Evolutionary conservation across 2,797 vertebrate species (phyloP).

Genomic region (Benthosema pterotum): DNA sequence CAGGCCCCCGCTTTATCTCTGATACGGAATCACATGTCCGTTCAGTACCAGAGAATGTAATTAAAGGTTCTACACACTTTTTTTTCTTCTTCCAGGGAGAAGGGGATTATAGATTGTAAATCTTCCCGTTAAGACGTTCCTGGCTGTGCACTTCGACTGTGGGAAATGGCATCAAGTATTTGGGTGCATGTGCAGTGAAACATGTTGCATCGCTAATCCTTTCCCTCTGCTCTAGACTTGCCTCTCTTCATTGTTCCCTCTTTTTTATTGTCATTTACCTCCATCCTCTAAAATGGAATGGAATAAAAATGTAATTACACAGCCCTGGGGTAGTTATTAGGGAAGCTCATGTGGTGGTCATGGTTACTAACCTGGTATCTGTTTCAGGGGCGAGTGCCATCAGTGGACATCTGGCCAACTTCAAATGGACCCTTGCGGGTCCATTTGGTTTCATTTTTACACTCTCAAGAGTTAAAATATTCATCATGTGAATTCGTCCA

Average conservation of each 20-base stretch:
- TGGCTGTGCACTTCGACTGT: slow-evolving; percentile 48
- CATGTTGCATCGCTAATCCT: slow-evolving; percentile 28
- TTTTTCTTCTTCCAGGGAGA: slow-evolving; percentile 46
- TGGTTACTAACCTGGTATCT: too few species aligned
- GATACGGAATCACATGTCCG: slow-evolving; percentile 51
- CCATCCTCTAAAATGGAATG: neutral
- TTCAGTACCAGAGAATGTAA: slow-evolving; percentile 51
- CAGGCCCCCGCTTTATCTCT: slow-evolving; percentile 37
- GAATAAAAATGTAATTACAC: too few species aligned
- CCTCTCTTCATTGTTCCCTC: neutral
- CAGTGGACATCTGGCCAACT: too few species aligned
- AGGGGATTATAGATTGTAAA: slow-evolving; percentile 68
- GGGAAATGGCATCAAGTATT: slow-evolving; percentile 60
- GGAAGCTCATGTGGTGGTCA: too few species aligned
- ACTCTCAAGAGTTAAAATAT: too few species aligned
- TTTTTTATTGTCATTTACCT: neutral
- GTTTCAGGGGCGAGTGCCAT: too few species aligned
- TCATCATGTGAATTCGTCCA: too few species aligned
- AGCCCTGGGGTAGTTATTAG: too few species aligned
- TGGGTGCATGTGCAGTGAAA: slow-evolving; percentile 38
- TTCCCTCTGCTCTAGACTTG: slow-evolving; percentile 11
- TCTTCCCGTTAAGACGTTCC: slow-evolving; percentile 55
- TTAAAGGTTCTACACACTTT: slow-evolving; percentile 56
- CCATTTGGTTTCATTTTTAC: too few species aligned
- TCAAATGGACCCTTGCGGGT: too few species aligned